Base-by-base conservation (phyloP, 2,797 vertebrate genomes). In the Sibirionetta formosa region DNA sequence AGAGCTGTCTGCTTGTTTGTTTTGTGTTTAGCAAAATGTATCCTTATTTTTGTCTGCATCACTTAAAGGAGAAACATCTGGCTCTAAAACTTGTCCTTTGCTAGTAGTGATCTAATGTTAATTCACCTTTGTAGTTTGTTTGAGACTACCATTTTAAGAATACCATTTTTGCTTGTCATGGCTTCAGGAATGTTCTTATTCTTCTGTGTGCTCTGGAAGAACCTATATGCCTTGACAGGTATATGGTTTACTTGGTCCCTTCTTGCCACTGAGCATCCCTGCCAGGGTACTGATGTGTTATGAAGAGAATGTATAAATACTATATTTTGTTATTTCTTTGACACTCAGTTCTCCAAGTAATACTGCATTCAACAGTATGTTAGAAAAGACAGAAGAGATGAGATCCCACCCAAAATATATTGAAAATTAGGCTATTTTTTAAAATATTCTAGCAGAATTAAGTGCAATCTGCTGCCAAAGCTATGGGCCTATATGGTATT, bases 321-420 rank as follows among this genome's bases (percentile, higher is more conserved):
- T 69, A 38, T 3, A 36, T 68, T 91, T 65, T 78, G 4, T 44
- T 93, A 54, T 48, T 89, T 78, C 33, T 86, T 58, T 78, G 40
- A 69, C 10, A 61, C 4, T 36, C 1, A 38, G 15, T 57, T 83
- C 23, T 73, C 31, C 2, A 5, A 22, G 17, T 57, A 88, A 83
- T 61, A 58, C 1, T 11, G 54, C 4, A 15, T 72, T 83, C 46
- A 88, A 8, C 22, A 90, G 18, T 46, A 83, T 64, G n/a, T 29
- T 29, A 65, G 31, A 84, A 72, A 88, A 86, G 46, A 73, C 6
- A 11, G 5, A 73, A 77, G 63, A 48, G 14, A 33, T 16, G 35
- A 46, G 4, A 31, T 48, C 0, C 0, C 8, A 36, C 29, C 2
- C 9, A 7, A 65, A 72, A 58, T 10, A 29, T 15, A 13, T 33